Conservation (phyloP, 1,140 invertebrate species). For the Oscheius sp. region DNA sequence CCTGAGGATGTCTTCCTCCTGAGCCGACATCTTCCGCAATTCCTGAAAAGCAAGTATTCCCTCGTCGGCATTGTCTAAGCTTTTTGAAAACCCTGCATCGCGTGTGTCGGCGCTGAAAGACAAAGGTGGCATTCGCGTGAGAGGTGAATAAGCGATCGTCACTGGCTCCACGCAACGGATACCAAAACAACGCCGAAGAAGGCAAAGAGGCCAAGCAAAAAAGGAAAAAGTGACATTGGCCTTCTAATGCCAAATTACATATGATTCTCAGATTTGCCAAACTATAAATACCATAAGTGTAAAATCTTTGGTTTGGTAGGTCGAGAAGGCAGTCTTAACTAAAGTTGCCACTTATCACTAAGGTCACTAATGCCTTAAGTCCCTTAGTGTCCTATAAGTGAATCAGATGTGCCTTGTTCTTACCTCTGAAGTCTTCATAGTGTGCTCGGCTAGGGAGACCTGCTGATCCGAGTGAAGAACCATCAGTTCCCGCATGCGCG, state of each 20-base stretch:
- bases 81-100: not conserved
- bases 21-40: not conserved
- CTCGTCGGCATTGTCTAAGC: not conserved
- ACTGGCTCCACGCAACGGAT: not conserved
- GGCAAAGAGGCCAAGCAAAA: not conserved
- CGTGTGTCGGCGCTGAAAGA: not conserved
- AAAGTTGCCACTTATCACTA: too few relatives aligned
- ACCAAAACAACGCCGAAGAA: not conserved
- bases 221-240: not conserved
- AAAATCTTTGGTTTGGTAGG: too few relatives aligned
- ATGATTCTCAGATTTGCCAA: too few relatives aligned
- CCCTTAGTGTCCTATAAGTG: too few relatives aligned
- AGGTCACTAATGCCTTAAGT: too few relatives aligned
- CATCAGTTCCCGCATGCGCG: not conserved
- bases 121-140: not conserved
- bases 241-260: not conserved
- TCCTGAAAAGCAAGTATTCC: slow-evolving; percentile 1
- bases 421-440: not conserved
- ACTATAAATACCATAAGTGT: too few relatives aligned
- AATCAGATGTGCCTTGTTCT: too few relatives aligned
- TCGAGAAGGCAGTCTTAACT: too few relatives aligned
- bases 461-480: not conserved
- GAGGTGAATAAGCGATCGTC: not conserved
- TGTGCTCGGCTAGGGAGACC: not conserved
- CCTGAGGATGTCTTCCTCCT: not conserved